These are phyloP conservation scores for Cecidostiba fungosa DNA, from an alignment of 2,888 invertebrate genomes.

Conservation along the genomic window DNA sequence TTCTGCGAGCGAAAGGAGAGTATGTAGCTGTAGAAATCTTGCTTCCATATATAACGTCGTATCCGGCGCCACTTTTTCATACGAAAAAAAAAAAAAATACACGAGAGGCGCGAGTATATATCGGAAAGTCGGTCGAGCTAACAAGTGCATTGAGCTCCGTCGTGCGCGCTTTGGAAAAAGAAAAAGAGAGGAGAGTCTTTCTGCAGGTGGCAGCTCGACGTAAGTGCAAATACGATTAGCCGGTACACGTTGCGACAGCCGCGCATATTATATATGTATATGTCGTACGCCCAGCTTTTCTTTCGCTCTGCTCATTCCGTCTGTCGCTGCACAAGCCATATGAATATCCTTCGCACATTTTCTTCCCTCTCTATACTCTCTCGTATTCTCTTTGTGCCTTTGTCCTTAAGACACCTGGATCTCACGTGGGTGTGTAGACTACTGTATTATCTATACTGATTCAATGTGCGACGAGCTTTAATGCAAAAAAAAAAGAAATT, in stretches of 20 bases:
- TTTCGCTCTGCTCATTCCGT: background rate
- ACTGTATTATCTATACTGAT: too few relatives aligned
- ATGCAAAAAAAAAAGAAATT: too few relatives aligned
- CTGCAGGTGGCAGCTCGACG: slow-evolving; percentile 58
- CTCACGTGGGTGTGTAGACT: background rate
- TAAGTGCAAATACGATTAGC: slow-evolving; percentile 65
- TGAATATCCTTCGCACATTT: background rate
- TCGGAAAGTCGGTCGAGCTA: slow-evolving; percentile 60
- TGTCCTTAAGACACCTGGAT: background rate
- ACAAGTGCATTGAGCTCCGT: slow-evolving; percentile 55
- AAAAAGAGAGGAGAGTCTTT: background rate
- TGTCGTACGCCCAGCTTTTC: slow-evolving; percentile 15
- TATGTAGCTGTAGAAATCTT: background rate
- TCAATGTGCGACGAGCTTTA: too few relatives aligned
- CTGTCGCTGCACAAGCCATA: background rate
- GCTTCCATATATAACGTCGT: background rate
- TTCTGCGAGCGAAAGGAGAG: background rate
- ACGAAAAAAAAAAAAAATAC: background rate
- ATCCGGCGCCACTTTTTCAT: slow-evolving; percentile 33
- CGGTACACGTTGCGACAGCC: slow-evolving; percentile 56
- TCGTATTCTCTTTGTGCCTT: slow-evolving; percentile 33
- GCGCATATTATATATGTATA: slow-evolving; percentile 27
- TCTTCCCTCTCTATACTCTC: background rate
- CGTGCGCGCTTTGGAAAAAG: background rate
- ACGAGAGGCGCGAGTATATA: background rate